These are phyloP conservation scores for Laticauda laticaudata DNA, from an alignment of 2,113 vertebrate genomes.

Conservation along the genomic window DNA sequence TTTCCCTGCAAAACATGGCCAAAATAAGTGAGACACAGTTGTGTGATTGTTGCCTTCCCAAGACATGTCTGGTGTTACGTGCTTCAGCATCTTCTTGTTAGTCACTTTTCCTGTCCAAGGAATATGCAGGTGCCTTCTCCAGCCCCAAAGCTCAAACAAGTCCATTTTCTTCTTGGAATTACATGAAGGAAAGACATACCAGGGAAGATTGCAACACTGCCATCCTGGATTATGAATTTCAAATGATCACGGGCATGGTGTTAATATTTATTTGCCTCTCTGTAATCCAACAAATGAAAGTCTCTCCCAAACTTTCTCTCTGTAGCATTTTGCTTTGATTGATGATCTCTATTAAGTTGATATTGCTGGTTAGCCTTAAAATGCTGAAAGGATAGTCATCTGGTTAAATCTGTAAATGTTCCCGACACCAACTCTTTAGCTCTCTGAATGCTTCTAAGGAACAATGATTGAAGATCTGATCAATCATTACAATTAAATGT, in stretches of 20 bases:
- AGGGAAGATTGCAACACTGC: constrained; percentile 32
- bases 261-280: constrained; percentile 59
- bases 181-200: constrained; percentile 43
- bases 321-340: constrained; percentile 57
- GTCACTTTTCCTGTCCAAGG: not conserved
- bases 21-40: not conserved
- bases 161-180: not conserved
- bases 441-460: constrained; percentile 60
- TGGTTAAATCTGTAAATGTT: constrained; percentile 55
- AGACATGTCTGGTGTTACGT: not conserved
- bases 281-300: constrained; percentile 58
- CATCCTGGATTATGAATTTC: constrained; percentile 47
- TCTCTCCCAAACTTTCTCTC: constrained; percentile 58
- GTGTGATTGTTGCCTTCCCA: not conserved
- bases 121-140: not conserved
- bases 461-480: constrained; percentile 63
- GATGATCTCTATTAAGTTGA: constrained; percentile 55
- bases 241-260: constrained; percentile 50
- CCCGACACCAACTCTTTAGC: constrained; percentile 58
- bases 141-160: not conserved
- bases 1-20: not conserved
- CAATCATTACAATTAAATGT: constrained; percentile 70
- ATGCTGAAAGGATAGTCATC: constrained; percentile 51
- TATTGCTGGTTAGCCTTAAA: constrained; percentile 60
- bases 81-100: not conserved